Percentiles rank a stretch among this genome's conserved stretches.
Evolutionary conservation across 2,888 invertebrate genomes (phyloP).

Genomic region (Phorcus lineatus): DNA sequence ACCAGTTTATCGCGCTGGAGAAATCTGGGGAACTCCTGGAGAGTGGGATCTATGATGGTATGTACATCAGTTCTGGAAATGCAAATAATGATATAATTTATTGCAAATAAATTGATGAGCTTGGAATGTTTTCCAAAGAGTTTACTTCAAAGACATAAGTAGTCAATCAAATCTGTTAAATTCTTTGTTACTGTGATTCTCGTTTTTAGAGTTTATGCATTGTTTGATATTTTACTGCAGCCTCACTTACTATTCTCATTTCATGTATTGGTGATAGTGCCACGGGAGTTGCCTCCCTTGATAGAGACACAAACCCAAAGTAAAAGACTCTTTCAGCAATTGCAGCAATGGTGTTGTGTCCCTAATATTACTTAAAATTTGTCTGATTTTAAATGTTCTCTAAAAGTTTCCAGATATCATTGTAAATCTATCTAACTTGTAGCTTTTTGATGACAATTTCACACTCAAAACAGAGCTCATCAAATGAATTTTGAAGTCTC

Average conservation of each 20-base stretch:
- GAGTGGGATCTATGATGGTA: conserved; percentile 82
- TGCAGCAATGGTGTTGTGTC: too few species aligned
- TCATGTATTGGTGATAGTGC: background rate
- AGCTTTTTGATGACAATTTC: too few species aligned
- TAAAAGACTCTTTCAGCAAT: too few species aligned
- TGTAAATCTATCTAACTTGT: too few species aligned
- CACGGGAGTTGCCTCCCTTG: background rate
- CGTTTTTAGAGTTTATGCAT: background rate
- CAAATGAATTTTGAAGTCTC: background rate
- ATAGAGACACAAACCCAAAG: too few species aligned
- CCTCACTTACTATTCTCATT: background rate
- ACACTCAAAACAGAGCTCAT: background rate
- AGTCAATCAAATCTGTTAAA: background rate
- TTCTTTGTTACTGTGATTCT: background rate
- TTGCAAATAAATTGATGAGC: background rate
- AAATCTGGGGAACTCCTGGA: conserved; percentile 80
- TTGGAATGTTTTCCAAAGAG: background rate
- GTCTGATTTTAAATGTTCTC: too few species aligned
- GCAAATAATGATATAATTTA: background rate
- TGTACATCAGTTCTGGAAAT: conserved; percentile 33
- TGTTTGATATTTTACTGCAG: background rate
- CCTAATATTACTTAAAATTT: too few species aligned
- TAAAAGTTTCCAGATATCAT: too few species aligned
- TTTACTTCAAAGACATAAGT: background rate
- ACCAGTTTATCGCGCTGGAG: conserved; percentile 80